A percentile compares a stretch with the other conserved stretches of the same genome.
Conservation (phyloP, 1,140 invertebrate species). For the Antheraea mylitta region DNA sequence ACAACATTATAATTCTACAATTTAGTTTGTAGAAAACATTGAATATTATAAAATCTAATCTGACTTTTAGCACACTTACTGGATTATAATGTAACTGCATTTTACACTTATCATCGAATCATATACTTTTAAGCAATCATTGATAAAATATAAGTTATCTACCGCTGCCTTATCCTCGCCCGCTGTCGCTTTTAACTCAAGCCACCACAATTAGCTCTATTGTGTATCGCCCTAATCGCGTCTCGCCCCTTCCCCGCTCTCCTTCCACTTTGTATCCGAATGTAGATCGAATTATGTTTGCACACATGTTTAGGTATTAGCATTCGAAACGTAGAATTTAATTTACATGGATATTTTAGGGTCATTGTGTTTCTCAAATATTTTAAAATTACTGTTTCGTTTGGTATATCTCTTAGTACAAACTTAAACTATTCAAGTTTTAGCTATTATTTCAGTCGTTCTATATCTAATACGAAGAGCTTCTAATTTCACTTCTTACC, state of each 20-base stretch:
- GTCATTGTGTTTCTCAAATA: background rate
- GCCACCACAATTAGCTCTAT: slow-evolving; percentile 53
- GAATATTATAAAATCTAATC: no score
- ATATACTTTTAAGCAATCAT: background rate
- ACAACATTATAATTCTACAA: no score
- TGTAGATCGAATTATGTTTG: slow-evolving; percentile 61
- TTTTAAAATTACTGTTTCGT: no score
- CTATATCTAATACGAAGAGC: no score
- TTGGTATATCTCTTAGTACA: no score
- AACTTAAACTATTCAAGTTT: no score
- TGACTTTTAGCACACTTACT: no score
- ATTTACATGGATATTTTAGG: background rate
- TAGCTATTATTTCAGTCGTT: no score
- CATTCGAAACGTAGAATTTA: slow-evolving; percentile 3
- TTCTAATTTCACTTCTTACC: no score
- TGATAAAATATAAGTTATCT: background rate
- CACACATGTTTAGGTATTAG: slow-evolving; percentile 46
- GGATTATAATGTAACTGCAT: no score
- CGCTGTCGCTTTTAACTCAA: slow-evolving; percentile 24
- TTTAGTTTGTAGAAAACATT: no score
- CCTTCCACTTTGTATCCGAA: slow-evolving; percentile 36
- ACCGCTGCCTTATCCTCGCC: background rate
- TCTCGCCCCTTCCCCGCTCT: slow-evolving; percentile 6
- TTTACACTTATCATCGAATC: no score
- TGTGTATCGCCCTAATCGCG: slow-evolving; percentile 41